phyloP scores from a whole-genome alignment of 2,888 invertebrate species.

The Gymnocheta viridis region DNA sequence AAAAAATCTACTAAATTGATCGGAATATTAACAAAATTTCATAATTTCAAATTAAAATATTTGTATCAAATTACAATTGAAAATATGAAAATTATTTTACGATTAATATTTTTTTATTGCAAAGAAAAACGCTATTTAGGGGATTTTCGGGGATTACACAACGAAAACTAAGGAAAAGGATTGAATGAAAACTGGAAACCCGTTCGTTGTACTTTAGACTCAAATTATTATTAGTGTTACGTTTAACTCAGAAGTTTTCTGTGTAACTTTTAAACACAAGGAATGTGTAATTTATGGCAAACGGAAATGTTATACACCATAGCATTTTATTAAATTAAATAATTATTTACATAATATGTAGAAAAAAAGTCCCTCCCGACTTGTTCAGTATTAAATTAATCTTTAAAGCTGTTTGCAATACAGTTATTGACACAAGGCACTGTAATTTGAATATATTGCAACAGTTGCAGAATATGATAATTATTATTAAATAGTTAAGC shows the following conservation, averaged over 20 bases:
- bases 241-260: conserved; percentile 14
- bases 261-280: neutral
- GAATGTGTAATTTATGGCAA: conserved; percentile 21
- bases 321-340: neutral
- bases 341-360: neutral
- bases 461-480: neutral
- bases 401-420: neutral
- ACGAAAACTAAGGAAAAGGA: no score
- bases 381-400: neutral
- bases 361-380: neutral
- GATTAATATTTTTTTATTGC: no score
- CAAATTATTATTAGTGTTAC: conserved; percentile 31
- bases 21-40: no score
- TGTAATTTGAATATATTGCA: neutral
- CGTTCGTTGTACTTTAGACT: conserved; percentile 17
- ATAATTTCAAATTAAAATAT: no score
- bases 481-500: neutral
- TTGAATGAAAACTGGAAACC: no score
- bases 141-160: no score
- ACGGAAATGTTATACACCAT: conserved; percentile 26
- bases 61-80: no score
- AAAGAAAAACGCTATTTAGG: no score
- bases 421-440: neutral
- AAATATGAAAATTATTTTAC: no score
- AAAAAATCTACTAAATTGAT: no score